These are phyloP conservation scores for Drosophila tani DNA, from an alignment of 1,140 invertebrate genomes.

Conservation along the genomic window DNA sequence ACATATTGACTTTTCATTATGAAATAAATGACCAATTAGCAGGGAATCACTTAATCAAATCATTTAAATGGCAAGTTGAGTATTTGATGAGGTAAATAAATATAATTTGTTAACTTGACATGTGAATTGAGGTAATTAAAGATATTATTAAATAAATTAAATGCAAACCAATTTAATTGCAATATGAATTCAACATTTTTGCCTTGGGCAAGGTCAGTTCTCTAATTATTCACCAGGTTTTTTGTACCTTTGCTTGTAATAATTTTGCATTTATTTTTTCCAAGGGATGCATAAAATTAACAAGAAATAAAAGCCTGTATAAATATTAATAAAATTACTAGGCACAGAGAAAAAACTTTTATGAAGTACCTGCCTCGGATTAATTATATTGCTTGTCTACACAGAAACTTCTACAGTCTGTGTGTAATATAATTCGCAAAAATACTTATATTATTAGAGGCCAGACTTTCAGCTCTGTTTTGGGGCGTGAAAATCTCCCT, in stretches of 20 bases:
- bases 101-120: background rate
- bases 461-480: slow-evolving; percentile 23
- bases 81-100: background rate
- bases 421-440: slow-evolving; percentile 53
- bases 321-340: slow-evolving; percentile 17
- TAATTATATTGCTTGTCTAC: slow-evolving; percentile 2
- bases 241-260: background rate
- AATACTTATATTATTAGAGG: slow-evolving; percentile 61
- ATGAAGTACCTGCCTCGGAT: slow-evolving; percentile 15
- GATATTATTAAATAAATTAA: background rate
- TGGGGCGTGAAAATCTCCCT: slow-evolving; percentile 49
- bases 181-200: background rate
- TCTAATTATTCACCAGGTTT: background rate
- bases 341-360: slow-evolving; percentile 8
- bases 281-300: background rate
- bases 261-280: background rate
- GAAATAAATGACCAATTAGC: slow-evolving; percentile 12
- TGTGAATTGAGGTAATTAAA: background rate
- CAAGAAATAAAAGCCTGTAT: slow-evolving; percentile 8
- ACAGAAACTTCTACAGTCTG: slow-evolving; percentile 13
- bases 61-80: background rate
- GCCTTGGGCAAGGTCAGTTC: background rate
- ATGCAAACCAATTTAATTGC: background rate
- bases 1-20: slow-evolving; percentile 12
- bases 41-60: slow-evolving; percentile 7